Evolutionary conservation across 92 coral and sea anemone genomes (phyloP), one percentile per base, ranked within the genome.

Genomic region (Porites lobata): DNA sequence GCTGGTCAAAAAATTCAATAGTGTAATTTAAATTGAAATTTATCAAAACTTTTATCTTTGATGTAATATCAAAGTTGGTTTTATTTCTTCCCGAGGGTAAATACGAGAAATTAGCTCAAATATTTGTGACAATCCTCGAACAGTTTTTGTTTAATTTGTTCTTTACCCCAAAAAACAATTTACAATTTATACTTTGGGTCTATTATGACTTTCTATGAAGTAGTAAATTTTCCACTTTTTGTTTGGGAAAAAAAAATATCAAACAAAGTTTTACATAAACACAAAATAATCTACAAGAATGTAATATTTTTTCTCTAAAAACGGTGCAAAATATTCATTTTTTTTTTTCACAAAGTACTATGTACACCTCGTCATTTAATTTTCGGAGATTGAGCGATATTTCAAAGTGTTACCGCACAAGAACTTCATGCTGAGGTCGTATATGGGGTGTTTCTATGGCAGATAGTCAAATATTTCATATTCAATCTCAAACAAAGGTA

Each of bases 351-450:
- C 24, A 43, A 18, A 7, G 7, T 54, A 19, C 8, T 26, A 4
- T 10, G 47, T 11, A 15, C 10, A 19, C 14, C 22, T 75, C 18
- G 1, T 19, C 12, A 75, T 75, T 52, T 22, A 50, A 21, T 58
- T 72, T 15, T 72, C 8, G 56, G 32, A 72, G 29, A 29, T 72
- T 72, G 24, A 3, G 50, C 47, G 15, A 72, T 17, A 38, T 75
- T 75, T 75, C 59, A 75, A 75, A 75, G 29, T 7, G 10, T 75
- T 75, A 75, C 63, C 79, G 57, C 79, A 67, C 65, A 43, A 18
- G 18, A 66, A 78, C 38, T 24, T 6, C 85, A 81, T 26, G 85
- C 77, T 53, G 67, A 14, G 85, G 47, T 17, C n/a, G 26, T n/a
- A 38, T 21, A 11, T 69, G 66, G 20, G 57, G 20, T 69, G 85